Base-by-base conservation (phyloP, 2,888 invertebrate species). In the Drosophila recens region DNA sequence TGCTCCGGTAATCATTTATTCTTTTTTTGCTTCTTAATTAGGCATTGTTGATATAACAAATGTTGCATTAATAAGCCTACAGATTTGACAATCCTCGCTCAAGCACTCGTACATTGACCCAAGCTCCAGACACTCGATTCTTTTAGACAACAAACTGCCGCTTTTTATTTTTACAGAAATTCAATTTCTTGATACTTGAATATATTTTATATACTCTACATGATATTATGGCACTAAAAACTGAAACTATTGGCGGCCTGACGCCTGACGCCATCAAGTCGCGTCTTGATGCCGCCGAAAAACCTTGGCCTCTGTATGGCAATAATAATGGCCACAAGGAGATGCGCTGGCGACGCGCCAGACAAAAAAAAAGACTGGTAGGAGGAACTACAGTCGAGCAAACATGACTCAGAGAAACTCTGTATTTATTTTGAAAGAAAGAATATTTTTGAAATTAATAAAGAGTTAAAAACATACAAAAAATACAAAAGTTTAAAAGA, bases 221-320 rank as follows among this genome's bases (percentile, higher is more conserved):
- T 67, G 64, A 42, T 77, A 72, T 77, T 72, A 51, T 76, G 71
- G 67, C 69, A 65, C 70, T 67, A 38, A 40, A 79, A 87, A 76
- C 73, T 71, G 54, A 87, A 82, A 85, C 88, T 87, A 85, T 87
- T 86, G 76, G 71, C 76, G 75, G 79, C 75, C 72, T 76, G 74
- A 69, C 75, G 68, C 75, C 74, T 52, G 58, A 62, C 82, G 81
- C 86, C 91, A 83, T 62, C 65, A 70, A 79, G 91, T 75, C 91
- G 90, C 90, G 91, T 74, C 91, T 80, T 72, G 61, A 57, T 87
- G 91, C 82, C 91, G 90, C 78, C 90, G 65, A 68, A 81, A 84
- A 83, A 82, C 90, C 90, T 89, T 86, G 90, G 86, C 80, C 86
- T 82, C 80, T 69, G 46, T 63, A 33, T 53, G 52, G 72, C 74